Evolutionary conservation across 1,140 invertebrate genomes (phyloP).

Genomic region (Dermatophagoides farinae): DNA sequence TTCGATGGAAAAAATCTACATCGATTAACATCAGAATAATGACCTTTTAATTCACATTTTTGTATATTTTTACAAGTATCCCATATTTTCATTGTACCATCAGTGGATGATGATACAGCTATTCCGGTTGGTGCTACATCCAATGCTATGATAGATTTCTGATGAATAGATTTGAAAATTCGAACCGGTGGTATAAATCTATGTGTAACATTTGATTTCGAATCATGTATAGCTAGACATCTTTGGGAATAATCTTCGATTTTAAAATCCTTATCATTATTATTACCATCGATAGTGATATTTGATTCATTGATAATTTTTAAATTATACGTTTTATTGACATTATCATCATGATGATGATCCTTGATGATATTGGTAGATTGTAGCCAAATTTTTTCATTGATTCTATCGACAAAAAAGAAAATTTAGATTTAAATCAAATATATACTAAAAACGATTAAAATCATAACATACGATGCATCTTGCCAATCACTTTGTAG

Average conservation of each 20-base stretch:
- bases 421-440: not conserved
- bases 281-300: not conserved
- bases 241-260: not conserved
- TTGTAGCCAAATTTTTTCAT: not conserved
- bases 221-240: not conserved
- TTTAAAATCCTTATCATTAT: not conserved
- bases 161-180: not conserved
- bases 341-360: too few relatives aligned
- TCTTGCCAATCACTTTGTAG: constrained; percentile 6
- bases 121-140: constrained; percentile 1
- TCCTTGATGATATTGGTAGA: not conserved
- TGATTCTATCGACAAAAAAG: not conserved
- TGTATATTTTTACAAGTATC: not conserved
- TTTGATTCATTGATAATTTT: not conserved
- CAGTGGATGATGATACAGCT: not conserved
- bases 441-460: not conserved
- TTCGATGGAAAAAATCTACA: constrained; percentile 50
- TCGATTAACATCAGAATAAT: constrained; percentile 43
- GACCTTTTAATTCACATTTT: constrained; percentile 38
- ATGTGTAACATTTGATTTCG: not conserved
- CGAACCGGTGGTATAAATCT: not conserved
- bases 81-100: constrained; percentile 1
- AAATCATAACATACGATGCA: not conserved
- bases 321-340: not conserved
- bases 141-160: not conserved